Base-by-base conservation (phyloP, 2,888 invertebrate species). In the Cremastinae sp. region DNA sequence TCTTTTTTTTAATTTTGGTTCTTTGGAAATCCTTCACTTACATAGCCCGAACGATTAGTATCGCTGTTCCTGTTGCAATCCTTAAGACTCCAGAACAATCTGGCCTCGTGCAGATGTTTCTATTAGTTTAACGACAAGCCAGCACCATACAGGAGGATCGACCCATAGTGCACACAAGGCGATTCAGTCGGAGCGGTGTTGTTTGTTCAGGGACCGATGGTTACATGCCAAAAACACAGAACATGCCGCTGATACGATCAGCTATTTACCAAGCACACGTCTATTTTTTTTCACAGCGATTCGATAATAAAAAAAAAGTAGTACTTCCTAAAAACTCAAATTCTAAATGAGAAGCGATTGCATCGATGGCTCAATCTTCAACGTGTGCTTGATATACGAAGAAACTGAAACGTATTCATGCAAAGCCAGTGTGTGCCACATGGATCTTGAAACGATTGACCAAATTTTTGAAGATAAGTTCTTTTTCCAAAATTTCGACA, bases 71-170 rank as follows among this genome's bases (percentile, higher is more conserved):
- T 86, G 84, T 86, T 85, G 84, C 83, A 86, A 83, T 88, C 88
- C 88, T 88, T 89, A 81, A 87, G 82, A 86, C 90, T 92, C 92
- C 92, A 92, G 90, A 90, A 92, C 81, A 92, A 91, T 90, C 91
- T 91, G 87, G 92, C 92, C 87, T 92, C 92, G 91, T 92, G 92
- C 91, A 92, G 92, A 90, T 92, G 92, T 92, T 92, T 92, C 92
- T 92, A 91, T 88, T 89, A 86, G 88, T 87, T 85, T 87, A 87
- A 82, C 86, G 87, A 90, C 69, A 73, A 70, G 88, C 89, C 89
- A 83, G 79, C 80, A 82, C 84, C 82, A 83, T 28, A 53, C 36
- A 62, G 18, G 41, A 53, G 61, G 45, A 43, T 22, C 22, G 38
- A 49, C 84, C 85, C 85, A 83, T 79, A 85, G 34, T 74, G 83